Conservation (phyloP, 1,140 invertebrate genomes). For the Brachystomella parvula region DNA sequence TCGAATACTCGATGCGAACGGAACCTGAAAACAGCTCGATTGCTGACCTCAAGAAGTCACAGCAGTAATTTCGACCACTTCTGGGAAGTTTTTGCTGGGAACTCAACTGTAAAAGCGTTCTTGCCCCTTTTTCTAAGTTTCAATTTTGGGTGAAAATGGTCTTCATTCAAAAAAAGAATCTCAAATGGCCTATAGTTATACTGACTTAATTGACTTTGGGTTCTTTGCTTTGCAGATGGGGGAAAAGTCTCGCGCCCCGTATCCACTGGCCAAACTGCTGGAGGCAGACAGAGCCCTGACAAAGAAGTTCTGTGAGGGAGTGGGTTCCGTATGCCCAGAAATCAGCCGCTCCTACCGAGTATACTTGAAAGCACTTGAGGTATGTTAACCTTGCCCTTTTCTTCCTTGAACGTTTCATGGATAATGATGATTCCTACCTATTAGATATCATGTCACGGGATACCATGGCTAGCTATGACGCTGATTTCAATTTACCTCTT, state of each 20-base stretch:
- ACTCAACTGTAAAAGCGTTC: no score
- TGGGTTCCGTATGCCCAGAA: constrained; percentile 49
- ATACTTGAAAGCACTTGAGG: constrained; percentile 58
- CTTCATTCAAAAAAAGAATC: no score
- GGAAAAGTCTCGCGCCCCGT: constrained; percentile 42
- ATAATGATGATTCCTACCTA: constrained; percentile 38
- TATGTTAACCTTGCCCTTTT: constrained; percentile 41
- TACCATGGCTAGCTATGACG: constrained; percentile 68
- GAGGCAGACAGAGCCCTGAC: constrained; percentile 55
- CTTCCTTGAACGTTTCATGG: constrained; percentile 13
- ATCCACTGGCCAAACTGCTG: constrained; percentile 49
- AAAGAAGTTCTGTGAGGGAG: constrained; percentile 52
- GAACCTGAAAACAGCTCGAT: no score
- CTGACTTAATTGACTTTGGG: no score
- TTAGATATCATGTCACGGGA: constrained; percentile 80
- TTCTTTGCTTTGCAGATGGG: no score
- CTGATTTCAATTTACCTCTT: constrained; percentile 65
- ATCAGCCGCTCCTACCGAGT: constrained; percentile 10
- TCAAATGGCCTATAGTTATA: no score
- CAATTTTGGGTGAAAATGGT: no score
- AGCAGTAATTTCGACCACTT: no score
- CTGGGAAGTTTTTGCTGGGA: no score
- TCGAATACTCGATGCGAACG: no score
- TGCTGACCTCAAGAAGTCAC: no score
- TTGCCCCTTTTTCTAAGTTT: no score